Evolutionary conservation across 2,888 invertebrate species (phyloP), one percentile per base, ranked within the genome.

Genomic region (Cataglyphis albicans): DNA sequence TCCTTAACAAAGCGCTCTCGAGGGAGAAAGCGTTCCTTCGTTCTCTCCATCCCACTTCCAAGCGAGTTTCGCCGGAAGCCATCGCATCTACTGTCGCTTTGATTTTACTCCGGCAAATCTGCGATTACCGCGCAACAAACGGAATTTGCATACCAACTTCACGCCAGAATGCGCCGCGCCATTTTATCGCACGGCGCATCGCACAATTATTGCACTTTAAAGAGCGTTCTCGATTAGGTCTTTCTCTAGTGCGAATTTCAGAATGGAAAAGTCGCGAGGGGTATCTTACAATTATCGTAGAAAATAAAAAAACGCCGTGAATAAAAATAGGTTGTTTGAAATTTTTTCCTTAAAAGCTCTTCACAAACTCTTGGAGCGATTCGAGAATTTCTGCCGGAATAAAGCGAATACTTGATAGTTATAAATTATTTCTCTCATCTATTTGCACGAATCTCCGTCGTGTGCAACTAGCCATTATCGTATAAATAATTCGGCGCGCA

Each of bases 61-160:
- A 12, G 21, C 55, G 12, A 59, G 57, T 80, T 80, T 72, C 18
- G 74, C 74, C 72, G 59, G 78, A 80, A 80, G 73, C 57, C 73
- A 44, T 59, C 44, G 9, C 32, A 59, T 72, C 59, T 72, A 73
- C 59, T 80, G 78, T 80, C 78, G 44, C 78, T 80, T 80, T 76
- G 76, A 76, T 76, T 76, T 73, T 72, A 59, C 44, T 15, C 61
- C 52, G 73, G 29, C 52, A 80, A 48, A 41, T 35, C 38, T 81
- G 63, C 80, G 81, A 81, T 81, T 76, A 76, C 52, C 63, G 48
- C 81, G 64, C 25, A 52, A 52, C 81, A 64, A 81, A 64, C 63
- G 41, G 63, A 52, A 76, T 75, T 78, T 78, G 44, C 78, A 78
- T 73, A 59, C 59, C 78, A 80, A 80, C 78, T 76, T 68, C 68